Base-by-base conservation (phyloP, 2,888 invertebrate species). In the Acanthosepion esculentum region DNA sequence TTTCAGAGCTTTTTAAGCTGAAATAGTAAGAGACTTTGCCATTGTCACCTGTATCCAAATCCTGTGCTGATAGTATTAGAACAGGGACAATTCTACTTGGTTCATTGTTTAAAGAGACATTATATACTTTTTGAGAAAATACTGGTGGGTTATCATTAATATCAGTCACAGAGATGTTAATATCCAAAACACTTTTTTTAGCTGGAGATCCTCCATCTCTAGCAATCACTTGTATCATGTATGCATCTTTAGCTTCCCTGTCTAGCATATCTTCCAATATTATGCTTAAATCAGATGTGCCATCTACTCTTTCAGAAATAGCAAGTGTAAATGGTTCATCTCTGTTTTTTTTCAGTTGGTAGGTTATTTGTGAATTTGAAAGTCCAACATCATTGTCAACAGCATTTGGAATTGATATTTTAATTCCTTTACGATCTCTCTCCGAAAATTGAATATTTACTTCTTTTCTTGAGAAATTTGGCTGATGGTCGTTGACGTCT, bases 361-460 rank as follows among this genome's bases (percentile, higher is more conserved):
- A 78, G 78, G 10, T 78, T 78, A 78, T 78, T 78, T 78, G 78
- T n/a, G 78, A 78, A 33, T 78, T 78, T 15, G 33, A 78, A 78
- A 78, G 78, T 78, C 78, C 78, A 78, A 78, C 78, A n/a, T 78
- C 78, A 33, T 33, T 78, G 18, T 78, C 78, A 4, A 78, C n/a
- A n/a, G 78, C 78, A 78, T 78, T 78, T n/a, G 78, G 78, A 33
- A 78, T 78, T 78, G 78, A 78, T 78, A 78, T 78, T 78, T 78
- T 78, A 78, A 78, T 78, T 78, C 78, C 78, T 78, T 15, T 78
- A n/a, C 78, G 78, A 78, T 78, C 78, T 78, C 78, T 78, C n/a
- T 78, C 78, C 15, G 78, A 78, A 78, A 78, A 78, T 78, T 78
- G 78, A 78, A 78, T 33, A n/a, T 33, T 78, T 12, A 78, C 33